These are phyloP conservation scores for Caenorhabditis brenneri DNA, from an alignment of 1,140 invertebrate genomes.

Conservation along the genomic window DNA sequence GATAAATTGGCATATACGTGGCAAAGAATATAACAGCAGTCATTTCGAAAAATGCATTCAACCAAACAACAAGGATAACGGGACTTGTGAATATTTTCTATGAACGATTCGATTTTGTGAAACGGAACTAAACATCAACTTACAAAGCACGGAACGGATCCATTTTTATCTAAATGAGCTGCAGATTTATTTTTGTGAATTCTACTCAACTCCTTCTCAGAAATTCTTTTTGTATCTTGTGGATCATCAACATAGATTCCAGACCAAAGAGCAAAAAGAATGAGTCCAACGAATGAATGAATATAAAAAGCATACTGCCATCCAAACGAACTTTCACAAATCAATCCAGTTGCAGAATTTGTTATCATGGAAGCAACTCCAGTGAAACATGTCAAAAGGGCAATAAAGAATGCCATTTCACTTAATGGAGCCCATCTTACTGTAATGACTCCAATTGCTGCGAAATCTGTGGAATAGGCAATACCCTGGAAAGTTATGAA, in stretches of 20 bases:
- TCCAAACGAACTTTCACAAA: conserved; percentile 57
- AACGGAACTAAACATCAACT: neutral
- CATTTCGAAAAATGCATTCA: conserved; percentile 40
- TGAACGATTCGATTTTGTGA: neutral
- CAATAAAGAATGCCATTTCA: conserved; percentile 45
- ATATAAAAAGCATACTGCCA: conserved; percentile 60
- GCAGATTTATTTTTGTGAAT: conserved; percentile 58
- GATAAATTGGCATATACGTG: conserved; percentile 28
- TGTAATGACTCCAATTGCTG: conserved; percentile 47
- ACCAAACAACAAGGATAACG: conserved; percentile 14
- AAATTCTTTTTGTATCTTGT: conserved; percentile 45
- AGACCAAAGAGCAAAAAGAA: conserved; percentile 57
- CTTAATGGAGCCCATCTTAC: conserved; percentile 49
- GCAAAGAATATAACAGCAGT: conserved; percentile 24
- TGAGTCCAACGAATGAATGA: conserved; percentile 49
- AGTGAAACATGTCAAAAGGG: conserved; percentile 46
- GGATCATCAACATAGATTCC: conserved; percentile 58
- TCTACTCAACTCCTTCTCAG: conserved; percentile 49
- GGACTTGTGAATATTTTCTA: conserved; percentile 12
- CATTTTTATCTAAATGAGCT: conserved; percentile 55
- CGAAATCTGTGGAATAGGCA: conserved; percentile 46
- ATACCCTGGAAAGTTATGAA: conserved; percentile 35
- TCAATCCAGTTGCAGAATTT: conserved; percentile 29
- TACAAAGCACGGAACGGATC: conserved; percentile 53
- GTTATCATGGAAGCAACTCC: conserved; percentile 41